These are phyloP conservation scores for Diadegma fenestrale DNA, from an alignment of 2,888 invertebrate species.

Conservation along the genomic window DNA sequence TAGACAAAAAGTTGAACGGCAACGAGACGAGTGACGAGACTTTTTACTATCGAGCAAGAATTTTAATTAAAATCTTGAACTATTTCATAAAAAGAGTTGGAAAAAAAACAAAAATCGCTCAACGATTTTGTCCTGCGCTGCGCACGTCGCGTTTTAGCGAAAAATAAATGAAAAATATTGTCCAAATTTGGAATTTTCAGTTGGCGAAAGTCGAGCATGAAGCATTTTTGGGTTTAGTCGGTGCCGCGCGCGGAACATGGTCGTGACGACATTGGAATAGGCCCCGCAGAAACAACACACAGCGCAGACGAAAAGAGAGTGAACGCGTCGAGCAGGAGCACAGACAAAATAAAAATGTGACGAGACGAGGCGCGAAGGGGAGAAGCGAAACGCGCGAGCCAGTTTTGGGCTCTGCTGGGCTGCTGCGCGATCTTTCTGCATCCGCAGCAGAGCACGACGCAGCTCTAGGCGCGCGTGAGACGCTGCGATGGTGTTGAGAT, in stretches of 20 bases:
- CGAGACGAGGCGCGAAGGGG: slow-evolving; percentile 64
- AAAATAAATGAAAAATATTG: no score
- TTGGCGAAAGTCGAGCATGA: slow-evolving; percentile 76
- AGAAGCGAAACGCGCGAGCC: slow-evolving; percentile 70
- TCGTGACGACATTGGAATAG: slow-evolving; percentile 41
- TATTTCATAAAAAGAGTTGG: no score
- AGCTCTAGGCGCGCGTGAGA: slow-evolving; percentile 21
- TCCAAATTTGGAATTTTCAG: no score
- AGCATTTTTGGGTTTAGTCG: slow-evolving; percentile 81
- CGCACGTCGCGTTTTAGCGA: no score
- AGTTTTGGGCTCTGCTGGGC: slow-evolving; percentile 72
- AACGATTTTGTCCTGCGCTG: background rate
- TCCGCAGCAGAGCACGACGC: background rate
- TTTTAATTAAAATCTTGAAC: background rate
- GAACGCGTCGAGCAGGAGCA: slow-evolving; percentile 69
- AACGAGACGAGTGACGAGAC: no score
- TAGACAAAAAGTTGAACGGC: background rate
- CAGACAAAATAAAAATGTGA: slow-evolving; percentile 83
- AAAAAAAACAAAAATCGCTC: no score
- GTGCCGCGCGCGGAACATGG: slow-evolving; percentile 66
- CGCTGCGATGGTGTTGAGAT: slow-evolving; percentile 58
- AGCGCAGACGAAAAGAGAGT: slow-evolving; percentile 9
- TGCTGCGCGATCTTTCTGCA: slow-evolving; percentile 70
- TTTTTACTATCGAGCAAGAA: no score
- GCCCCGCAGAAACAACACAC: slow-evolving; percentile 43